phyloP scores from a whole-genome alignment of 2,113 vertebrate genomes.

The Myrmecophaga tridactyla region DNA sequence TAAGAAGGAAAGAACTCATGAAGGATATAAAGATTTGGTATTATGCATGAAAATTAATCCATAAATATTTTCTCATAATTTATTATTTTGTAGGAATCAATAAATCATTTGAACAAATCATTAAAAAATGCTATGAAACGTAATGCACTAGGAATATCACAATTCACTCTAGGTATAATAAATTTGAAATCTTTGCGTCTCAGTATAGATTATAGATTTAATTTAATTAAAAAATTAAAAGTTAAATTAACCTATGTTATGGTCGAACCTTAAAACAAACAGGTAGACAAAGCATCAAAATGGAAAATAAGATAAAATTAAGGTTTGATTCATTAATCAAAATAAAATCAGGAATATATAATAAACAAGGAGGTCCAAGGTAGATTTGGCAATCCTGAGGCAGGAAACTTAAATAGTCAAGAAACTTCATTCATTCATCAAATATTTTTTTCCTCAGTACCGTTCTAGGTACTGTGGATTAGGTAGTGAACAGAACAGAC shows the following conservation, averaged over 20 bases:
- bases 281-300: neutral
- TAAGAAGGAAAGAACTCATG: neutral
- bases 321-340: neutral
- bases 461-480: neutral
- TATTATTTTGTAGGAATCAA: neutral
- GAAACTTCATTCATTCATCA: neutral
- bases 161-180: neutral
- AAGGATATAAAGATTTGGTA: neutral
- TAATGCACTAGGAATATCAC: neutral
- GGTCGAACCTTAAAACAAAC: neutral
- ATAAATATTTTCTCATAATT: neutral
- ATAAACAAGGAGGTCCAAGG: neutral
- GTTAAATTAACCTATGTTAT: neutral
- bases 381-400: neutral
- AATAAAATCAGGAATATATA: neutral
- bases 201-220: neutral
- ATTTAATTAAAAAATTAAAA: conserved; percentile 12
- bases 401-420: neutral
- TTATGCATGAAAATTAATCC: neutral
- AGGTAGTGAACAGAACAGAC: neutral
- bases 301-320: neutral
- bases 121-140: conserved; percentile 3
- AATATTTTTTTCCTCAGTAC: neutral
- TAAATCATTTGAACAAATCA: too few relatives aligned
- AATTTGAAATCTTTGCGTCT: neutral